phyloP scores from a whole-genome alignment of 92 coral and sea anemone genomes.

The Phenganax marumi region DNA sequence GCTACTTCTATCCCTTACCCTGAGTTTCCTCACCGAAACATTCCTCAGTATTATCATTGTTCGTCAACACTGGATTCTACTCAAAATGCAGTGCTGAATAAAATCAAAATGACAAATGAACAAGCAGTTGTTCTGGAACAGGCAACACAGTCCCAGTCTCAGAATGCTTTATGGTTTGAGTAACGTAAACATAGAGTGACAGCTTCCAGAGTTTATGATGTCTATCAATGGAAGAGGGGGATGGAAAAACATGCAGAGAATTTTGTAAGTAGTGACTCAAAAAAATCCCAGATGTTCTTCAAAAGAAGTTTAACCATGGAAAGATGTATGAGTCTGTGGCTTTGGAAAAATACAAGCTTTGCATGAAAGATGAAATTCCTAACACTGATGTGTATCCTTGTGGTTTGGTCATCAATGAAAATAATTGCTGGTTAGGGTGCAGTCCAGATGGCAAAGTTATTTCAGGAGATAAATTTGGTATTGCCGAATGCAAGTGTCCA shows the following conservation, averaged over 20 bases:
- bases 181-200: conserved; percentile 56
- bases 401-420: conserved; percentile 54
- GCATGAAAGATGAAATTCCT: conserved; percentile 39
- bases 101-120: conserved; percentile 47
- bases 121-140: conserved; percentile 52
- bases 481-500: conserved; percentile 68
- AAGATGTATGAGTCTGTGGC: conserved; percentile 64
- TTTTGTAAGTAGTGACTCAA: conserved; percentile 45
- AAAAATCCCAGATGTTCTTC: conserved; percentile 38
- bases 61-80: conserved; percentile 33
- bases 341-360: conserved; percentile 56
- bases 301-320: conserved; percentile 60
- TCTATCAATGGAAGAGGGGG: conserved; percentile 60
- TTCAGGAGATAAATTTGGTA: conserved; percentile 47
- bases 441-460: conserved; percentile 60
- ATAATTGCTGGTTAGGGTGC: conserved; percentile 60
- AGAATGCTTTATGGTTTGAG: conserved; percentile 46
- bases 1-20: conserved; percentile 38
- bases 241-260: conserved; percentile 61
- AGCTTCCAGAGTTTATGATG: conserved; percentile 58
- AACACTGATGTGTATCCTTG: conserved; percentile 53
- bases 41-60: conserved; percentile 51
- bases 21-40: conserved; percentile 57
- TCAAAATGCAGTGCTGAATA: conserved; percentile 37
- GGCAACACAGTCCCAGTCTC: conserved; percentile 55